These are phyloP conservation scores for Chinchilla lanigera DNA, from an alignment of 2,113 vertebrate genomes.

Conservation along the genomic window DNA sequence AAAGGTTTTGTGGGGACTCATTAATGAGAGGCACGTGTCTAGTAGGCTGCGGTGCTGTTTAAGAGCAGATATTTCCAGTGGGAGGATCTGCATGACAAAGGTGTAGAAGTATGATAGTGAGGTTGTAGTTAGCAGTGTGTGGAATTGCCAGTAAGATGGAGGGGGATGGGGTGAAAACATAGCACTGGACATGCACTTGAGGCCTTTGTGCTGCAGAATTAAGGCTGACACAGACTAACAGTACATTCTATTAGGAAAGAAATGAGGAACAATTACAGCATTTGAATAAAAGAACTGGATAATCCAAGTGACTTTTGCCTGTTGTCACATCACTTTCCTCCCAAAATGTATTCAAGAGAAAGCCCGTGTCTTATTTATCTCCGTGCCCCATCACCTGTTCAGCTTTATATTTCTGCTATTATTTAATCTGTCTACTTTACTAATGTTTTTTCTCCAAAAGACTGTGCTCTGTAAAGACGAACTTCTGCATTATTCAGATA, in stretches of 20 bases:
- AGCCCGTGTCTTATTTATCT: background rate
- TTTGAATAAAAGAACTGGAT: background rate
- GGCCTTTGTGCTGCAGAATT: background rate
- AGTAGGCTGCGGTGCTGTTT: background rate
- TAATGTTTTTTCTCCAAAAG: background rate
- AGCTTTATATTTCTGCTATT: background rate
- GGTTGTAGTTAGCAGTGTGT: background rate
- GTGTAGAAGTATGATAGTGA: accelerated
- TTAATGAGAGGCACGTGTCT: background rate
- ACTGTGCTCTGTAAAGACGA: background rate
- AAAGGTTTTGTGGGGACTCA: background rate
- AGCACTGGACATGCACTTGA: accelerated
- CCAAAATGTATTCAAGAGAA: background rate
- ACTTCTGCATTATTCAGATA: background rate
- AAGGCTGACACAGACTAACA: background rate
- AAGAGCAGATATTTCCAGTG: background rate
- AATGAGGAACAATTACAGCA: background rate
- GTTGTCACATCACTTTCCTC: background rate
- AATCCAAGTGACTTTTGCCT: background rate
- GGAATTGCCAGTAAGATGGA: background rate
- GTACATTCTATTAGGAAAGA: background rate
- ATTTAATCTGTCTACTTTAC: background rate
- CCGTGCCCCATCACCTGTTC: background rate
- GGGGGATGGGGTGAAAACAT: background rate
- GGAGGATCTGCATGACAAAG: background rate